These are phyloP conservation scores for Monomorium pharaonis DNA, from an alignment of 1,140 invertebrate species.

Conservation along the genomic window DNA sequence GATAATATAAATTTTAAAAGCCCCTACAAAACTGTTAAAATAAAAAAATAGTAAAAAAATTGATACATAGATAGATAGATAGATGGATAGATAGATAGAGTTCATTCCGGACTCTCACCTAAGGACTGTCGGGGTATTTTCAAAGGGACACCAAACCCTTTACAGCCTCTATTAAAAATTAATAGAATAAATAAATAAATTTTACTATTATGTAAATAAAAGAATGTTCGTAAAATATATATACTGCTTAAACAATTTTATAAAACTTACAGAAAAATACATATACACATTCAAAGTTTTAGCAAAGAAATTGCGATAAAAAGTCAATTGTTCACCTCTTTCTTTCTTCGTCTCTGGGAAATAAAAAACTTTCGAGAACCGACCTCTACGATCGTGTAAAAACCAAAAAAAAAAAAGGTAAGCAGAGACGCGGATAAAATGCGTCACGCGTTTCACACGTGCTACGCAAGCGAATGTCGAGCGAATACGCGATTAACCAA, in stretches of 20 bases:
- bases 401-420: background rate
- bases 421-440: background rate
- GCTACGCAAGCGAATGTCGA: constrained; percentile 26
- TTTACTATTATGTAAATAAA: background rate
- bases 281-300: background rate
- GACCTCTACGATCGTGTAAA: background rate
- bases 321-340: background rate
- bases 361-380: background rate
- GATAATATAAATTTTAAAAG: background rate
- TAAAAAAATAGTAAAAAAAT: background rate
- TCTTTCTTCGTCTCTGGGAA: background rate
- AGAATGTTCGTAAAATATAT: background rate
- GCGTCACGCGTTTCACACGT: constrained; percentile 21
- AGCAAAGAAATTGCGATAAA: background rate
- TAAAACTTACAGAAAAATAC: background rate
- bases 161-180: no score
- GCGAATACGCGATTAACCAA: constrained; percentile 52
- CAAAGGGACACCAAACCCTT: no score
- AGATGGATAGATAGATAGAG: no score
- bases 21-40: background rate
- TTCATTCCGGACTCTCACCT: no score
- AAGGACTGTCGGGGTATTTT: no score
- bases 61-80: no score
- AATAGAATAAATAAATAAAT: no score
- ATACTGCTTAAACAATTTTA: background rate